Evolutionary conservation across 2,888 invertebrate species (phyloP).

Genomic region (Erebia epiphron): DNA sequence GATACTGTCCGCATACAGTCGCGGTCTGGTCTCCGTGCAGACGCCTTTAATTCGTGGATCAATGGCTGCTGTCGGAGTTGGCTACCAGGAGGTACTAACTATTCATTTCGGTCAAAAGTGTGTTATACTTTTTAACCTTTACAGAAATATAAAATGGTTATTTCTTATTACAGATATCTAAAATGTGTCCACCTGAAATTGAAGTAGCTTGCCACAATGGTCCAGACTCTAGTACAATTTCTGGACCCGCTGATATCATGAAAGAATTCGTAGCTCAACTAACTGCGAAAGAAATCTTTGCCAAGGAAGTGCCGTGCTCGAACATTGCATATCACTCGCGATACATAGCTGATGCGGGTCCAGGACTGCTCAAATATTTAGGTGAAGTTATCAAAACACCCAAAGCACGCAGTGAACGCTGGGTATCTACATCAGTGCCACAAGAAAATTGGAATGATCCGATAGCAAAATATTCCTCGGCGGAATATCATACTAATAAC

Average conservation of each 20-base stretch:
- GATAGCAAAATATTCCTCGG: constrained; percentile 83
- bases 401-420: constrained; percentile 85
- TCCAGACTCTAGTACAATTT: constrained; percentile 89
- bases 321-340: constrained; percentile 95
- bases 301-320: constrained; percentile 83
- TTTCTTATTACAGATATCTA: constrained; percentile 50
- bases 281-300: constrained; percentile 66
- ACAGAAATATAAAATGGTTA: neutral
- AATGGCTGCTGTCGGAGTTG: constrained; percentile 94
- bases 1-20: constrained; percentile 90
- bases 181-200: constrained; percentile 79
- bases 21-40: constrained; percentile 89
- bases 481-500: constrained; percentile 94
- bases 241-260: constrained; percentile 87
- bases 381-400: constrained; percentile 83
- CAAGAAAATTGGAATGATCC: constrained; percentile 80
- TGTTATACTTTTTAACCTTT: neutral
- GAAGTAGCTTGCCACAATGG: constrained; percentile 92
- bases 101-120: neutral
- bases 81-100: constrained; percentile 76
- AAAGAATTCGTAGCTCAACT: constrained; percentile 78
- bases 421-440: constrained; percentile 92
- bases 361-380: constrained; percentile 82
- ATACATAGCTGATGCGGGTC: constrained; percentile 85
- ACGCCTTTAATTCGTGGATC: constrained; percentile 87